Conservation (phyloP, 2,888 invertebrate genomes). For the Spialia ferax region DNA sequence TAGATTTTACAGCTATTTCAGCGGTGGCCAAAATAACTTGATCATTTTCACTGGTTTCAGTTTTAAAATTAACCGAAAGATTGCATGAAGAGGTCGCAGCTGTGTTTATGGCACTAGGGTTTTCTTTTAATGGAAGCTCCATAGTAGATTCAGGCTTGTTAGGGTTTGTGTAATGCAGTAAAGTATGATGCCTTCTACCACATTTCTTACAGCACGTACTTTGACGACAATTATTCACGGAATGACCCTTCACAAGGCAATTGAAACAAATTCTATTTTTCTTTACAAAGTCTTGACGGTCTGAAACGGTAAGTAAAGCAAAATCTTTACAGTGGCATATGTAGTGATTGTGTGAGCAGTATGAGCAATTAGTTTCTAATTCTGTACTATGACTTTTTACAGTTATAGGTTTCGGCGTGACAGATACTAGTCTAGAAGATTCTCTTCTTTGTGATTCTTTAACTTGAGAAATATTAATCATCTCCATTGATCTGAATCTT, state of each 20-base stretch:
- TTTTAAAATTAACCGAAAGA: slow-evolving; percentile 39
- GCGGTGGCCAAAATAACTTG: slow-evolving; percentile 44
- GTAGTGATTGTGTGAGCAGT: slow-evolving; percentile 42
- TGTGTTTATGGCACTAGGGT: neutral
- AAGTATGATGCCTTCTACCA: slow-evolving; percentile 44
- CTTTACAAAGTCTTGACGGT: slow-evolving; percentile 43
- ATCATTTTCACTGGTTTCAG: slow-evolving; percentile 33
- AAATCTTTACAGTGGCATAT: slow-evolving; percentile 46
- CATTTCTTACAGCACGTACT: slow-evolving; percentile 43
- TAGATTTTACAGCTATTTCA: slow-evolving; percentile 32
- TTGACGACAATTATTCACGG: neutral
- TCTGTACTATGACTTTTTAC: slow-evolving; percentile 32
- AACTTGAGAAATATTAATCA: slow-evolving; percentile 15
- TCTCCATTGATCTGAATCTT: slow-evolving; percentile 44
- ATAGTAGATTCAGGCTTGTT: neutral
- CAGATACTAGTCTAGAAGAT: neutral
- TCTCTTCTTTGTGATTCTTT: slow-evolving; percentile 10
- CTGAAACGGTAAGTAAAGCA: slow-evolving; percentile 27
- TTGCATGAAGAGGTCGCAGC: neutral
- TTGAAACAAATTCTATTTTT: slow-evolving; percentile 45
- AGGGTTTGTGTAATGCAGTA: neutral
- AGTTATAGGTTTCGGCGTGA: neutral
- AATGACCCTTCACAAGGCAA: slow-evolving; percentile 38
- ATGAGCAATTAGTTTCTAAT: slow-evolving; percentile 6
- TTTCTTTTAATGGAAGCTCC: neutral